Evolutionary conservation across 2,888 invertebrate genomes (phyloP).

Genomic region (Brachypterus glaber): DNA sequence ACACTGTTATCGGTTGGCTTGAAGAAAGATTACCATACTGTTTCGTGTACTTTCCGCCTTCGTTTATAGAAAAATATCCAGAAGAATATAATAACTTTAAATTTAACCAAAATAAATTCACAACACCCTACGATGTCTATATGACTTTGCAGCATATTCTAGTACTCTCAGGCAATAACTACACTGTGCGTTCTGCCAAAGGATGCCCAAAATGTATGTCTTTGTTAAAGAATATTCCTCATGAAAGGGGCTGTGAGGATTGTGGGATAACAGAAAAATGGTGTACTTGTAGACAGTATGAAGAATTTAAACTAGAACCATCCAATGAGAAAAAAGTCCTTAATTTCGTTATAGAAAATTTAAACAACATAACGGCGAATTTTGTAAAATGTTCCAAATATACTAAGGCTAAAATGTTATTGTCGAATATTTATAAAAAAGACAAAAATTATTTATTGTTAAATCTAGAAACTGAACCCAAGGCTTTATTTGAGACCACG

Average conservation of each 20-base stretch:
- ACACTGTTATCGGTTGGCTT: slow-evolving; percentile 61
- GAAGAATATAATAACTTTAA: slow-evolving; percentile 47
- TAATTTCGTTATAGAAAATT: slow-evolving; percentile 38
- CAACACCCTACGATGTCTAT: slow-evolving; percentile 67
- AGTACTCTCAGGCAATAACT: slow-evolving; percentile 40
- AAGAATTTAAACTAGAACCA: slow-evolving; percentile 40
- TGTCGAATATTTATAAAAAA: too few relatives aligned
- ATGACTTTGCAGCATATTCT: slow-evolving; percentile 60
- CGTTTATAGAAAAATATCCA: slow-evolving; percentile 48
- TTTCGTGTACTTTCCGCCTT: slow-evolving; percentile 57
- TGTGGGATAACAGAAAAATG: slow-evolving; percentile 60
- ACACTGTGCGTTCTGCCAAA: slow-evolving; percentile 33
- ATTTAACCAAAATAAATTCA: slow-evolving; percentile 55
- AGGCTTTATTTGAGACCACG: slow-evolving; percentile 61
- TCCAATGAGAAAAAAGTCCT: slow-evolving; percentile 46
- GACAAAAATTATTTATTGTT: slow-evolving; percentile 50
- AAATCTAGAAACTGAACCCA: slow-evolving; percentile 59
- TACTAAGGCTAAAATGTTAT: slow-evolving; percentile 28
- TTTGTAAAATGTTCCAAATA: slow-evolving; percentile 38
- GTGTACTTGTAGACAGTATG: slow-evolving; percentile 64
- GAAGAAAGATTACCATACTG: slow-evolving; percentile 70
- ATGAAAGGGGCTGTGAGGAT: slow-evolving; percentile 57
- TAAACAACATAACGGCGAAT: slow-evolving; percentile 22
- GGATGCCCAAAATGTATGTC: slow-evolving; percentile 58
- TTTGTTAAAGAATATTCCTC: slow-evolving; percentile 46